Evolutionary conservation across 2,797 vertebrate genomes (phyloP).

Genomic region (Aldrovandia affinis): DNA sequence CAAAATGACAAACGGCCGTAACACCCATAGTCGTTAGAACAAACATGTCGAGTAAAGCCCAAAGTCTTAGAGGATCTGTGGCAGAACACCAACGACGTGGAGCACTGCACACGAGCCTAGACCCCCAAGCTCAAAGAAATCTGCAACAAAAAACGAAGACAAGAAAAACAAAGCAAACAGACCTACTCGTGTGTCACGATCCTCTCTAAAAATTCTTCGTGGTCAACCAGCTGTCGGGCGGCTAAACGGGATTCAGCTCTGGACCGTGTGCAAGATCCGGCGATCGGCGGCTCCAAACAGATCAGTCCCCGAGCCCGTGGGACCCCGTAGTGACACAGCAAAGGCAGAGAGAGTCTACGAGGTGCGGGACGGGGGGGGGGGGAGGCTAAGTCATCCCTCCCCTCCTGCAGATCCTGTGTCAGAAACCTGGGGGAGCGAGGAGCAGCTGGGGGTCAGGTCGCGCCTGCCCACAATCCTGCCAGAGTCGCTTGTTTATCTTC

Average conservation of each 20-base stretch:
- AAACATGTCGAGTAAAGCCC: not conserved
- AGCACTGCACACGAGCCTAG: not conserved
- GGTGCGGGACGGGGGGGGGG: not conserved
- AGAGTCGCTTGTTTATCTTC: constrained; percentile 1
- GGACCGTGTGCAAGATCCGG: not conserved
- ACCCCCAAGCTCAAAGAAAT: not conserved
- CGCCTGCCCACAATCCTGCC: not conserved
- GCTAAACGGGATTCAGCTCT: not conserved
- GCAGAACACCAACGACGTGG: not conserved
- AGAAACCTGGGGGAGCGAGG: constrained; percentile 28
- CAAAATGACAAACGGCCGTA: not conserved
- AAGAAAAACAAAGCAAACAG: constrained; percentile 8
- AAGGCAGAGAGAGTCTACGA: not conserved
- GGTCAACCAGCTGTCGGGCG: not conserved
- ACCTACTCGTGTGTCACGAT: constrained; percentile 9
- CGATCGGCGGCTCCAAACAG: not conserved
- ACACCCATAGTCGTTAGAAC: not conserved
- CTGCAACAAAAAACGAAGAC: not conserved
- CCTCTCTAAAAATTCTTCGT: not conserved
- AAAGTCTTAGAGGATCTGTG: not conserved
- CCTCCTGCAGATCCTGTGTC: constrained; percentile 22
- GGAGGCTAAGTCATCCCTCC: not conserved
- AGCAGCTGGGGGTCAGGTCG: constrained; percentile 19
- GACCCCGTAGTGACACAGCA: not conserved
- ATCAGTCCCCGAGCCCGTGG: not conserved